Conservation (phyloP, 2,113 vertebrate genomes). For the Callipepla californica region DNA sequence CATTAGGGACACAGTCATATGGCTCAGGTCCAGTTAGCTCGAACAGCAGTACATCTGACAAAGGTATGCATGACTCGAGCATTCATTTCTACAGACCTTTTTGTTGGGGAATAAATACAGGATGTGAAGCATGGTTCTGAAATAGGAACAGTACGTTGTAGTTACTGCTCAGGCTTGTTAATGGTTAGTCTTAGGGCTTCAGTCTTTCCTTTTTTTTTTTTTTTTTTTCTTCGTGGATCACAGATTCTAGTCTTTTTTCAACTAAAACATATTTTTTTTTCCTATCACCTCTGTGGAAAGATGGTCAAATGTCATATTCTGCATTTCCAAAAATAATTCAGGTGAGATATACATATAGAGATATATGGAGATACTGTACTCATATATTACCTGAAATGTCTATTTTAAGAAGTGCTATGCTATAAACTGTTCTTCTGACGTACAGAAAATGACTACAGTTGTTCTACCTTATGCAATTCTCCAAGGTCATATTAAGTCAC, state of each 20-base stretch:
- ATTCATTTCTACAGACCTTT: background rate
- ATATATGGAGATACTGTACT: background rate
- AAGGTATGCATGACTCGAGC: background rate
- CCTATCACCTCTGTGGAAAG: background rate
- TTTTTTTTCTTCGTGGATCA: background rate
- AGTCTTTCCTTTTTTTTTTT: background rate
- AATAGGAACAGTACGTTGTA: background rate
- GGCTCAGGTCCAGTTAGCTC: background rate
- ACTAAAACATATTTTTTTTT: background rate
- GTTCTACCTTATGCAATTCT: background rate
- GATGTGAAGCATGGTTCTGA: background rate
- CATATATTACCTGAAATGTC: background rate
- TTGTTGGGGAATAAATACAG: background rate
- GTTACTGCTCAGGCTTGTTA: background rate
- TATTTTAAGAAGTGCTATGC: background rate
- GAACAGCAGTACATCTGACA: background rate
- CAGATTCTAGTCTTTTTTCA: background rate
- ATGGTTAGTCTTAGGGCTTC: background rate
- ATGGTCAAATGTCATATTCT: background rate
- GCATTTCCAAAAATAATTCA: background rate
- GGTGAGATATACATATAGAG: background rate
- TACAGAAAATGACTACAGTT: background rate
- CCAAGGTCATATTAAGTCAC: background rate
- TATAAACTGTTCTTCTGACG: background rate
- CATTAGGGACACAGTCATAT: background rate